Evolutionary conservation across 2,888 invertebrate genomes (phyloP).

Genomic region (Cosmorhoe ocellata): DNA sequence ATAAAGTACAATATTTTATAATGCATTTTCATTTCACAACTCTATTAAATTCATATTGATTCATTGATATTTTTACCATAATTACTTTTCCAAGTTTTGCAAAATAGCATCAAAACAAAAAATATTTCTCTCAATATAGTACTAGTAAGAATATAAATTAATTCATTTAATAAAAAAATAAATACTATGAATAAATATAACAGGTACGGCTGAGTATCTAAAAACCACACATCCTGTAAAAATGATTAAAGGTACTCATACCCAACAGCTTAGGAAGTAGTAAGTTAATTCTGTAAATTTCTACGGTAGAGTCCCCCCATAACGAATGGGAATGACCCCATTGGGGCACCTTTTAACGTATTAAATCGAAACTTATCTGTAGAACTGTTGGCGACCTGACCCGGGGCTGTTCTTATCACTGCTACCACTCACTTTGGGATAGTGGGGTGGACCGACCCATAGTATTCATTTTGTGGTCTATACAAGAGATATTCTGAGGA

Average conservation of each 20-base stretch:
- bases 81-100: too few species aligned
- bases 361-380: slow-evolving; percentile 76
- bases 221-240: too few species aligned
- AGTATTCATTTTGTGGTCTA: slow-evolving; percentile 44
- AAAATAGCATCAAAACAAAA: too few species aligned
- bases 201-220: too few species aligned
- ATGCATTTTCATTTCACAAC: too few species aligned
- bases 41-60: too few species aligned
- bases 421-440: slow-evolving; percentile 66
- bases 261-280: slow-evolving; percentile 21
- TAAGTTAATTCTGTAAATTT: slow-evolving; percentile 43
- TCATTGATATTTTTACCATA: too few species aligned
- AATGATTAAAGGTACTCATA: neutral
- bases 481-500: slow-evolving; percentile 39
- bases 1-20: too few species aligned
- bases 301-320: slow-evolving; percentile 54
- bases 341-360: slow-evolving; percentile 81
- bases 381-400: slow-evolving; percentile 65
- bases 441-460: slow-evolving; percentile 39
- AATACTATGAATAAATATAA: too few species aligned
- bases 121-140: too few species aligned
- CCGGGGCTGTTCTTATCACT: slow-evolving; percentile 57
- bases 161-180: too few species aligned
- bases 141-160: too few species aligned
- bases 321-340: slow-evolving; percentile 77